Evolutionary conservation across 2,888 invertebrate genomes (phyloP).

Genomic region (Nasonia oneida): DNA sequence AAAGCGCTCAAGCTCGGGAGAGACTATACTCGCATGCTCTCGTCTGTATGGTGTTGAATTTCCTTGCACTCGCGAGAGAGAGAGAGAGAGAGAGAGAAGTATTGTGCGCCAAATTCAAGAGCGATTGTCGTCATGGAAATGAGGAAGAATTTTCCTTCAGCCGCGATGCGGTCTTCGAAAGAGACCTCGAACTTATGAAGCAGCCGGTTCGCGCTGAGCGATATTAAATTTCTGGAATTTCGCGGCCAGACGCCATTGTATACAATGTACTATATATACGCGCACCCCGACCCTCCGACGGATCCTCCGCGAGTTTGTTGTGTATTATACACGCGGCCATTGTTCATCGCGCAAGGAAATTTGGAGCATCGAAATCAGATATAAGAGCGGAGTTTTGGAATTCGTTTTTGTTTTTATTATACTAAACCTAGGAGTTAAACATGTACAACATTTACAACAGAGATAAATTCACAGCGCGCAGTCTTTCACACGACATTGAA

Average conservation of each 20-base stretch:
- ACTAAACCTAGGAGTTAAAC: slow-evolving; percentile 36
- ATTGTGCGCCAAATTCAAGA: neutral
- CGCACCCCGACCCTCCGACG: neutral
- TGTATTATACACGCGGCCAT: neutral
- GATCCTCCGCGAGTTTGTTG: neutral
- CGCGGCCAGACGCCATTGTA: slow-evolving; percentile 74
- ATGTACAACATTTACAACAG: slow-evolving; percentile 67
- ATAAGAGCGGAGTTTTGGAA: neutral
- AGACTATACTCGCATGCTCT: neutral
- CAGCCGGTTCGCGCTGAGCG: slow-evolving; percentile 70
- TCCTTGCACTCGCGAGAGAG: too few relatives aligned
- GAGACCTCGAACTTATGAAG: slow-evolving; percentile 71
- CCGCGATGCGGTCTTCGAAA: slow-evolving; percentile 64
- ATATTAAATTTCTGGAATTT: slow-evolving; percentile 83
- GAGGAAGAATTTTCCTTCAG: slow-evolving; percentile 36
- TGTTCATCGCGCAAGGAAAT: too few relatives aligned
- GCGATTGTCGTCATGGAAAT: slow-evolving; percentile 59
- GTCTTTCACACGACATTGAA: neutral
- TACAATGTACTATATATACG: neutral
- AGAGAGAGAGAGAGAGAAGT: too few relatives aligned
- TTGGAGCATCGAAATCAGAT: neutral
- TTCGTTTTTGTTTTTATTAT: slow-evolving; percentile 46
- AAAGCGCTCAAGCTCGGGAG: neutral
- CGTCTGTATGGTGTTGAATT: too few relatives aligned
- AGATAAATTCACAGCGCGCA: slow-evolving; percentile 19